Percentiles rank a stretch among this genome's conserved stretches.
These are phyloP conservation scores for Blastobasis lacticolella DNA, from an alignment of 2,888 invertebrate species.

Conservation along the genomic window DNA sequence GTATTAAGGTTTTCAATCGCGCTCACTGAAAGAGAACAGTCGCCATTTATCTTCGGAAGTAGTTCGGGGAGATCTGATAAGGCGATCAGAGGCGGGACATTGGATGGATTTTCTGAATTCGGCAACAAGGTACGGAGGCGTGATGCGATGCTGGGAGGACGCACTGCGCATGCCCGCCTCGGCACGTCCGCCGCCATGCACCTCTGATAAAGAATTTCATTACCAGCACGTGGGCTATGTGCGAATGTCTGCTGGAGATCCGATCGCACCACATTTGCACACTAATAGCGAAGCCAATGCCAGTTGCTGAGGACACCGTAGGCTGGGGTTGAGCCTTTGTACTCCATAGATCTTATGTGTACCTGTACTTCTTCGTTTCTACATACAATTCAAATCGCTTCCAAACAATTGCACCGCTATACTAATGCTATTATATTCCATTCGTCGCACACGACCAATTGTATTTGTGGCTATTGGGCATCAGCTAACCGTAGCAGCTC, in stretches of 20 bases:
- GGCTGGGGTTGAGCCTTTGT: too few relatives aligned
- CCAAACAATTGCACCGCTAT: too few relatives aligned
- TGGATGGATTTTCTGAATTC: slow-evolving; percentile 42
- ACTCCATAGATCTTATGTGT: too few relatives aligned
- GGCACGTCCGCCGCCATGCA: slow-evolving; percentile 27
- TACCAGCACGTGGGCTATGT: slow-evolving; percentile 42
- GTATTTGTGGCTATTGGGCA: too few relatives aligned
- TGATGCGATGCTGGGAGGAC: slow-evolving; percentile 11
- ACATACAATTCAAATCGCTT: too few relatives aligned
- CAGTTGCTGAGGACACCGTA: too few relatives aligned
- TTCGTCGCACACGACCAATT: too few relatives aligned
- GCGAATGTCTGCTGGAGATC: slow-evolving; percentile 43
- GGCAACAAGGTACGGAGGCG: slow-evolving; percentile 27
- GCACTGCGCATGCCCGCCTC: neutral
- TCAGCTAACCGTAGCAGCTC: too few relatives aligned
- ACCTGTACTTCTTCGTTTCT: too few relatives aligned
- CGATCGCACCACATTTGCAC: slow-evolving; percentile 25
- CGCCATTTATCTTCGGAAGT: slow-evolving; percentile 51
- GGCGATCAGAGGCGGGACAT: slow-evolving; percentile 37
- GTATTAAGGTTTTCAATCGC: slow-evolving; percentile 40
- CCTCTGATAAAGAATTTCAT: slow-evolving; percentile 63
- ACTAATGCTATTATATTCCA: too few relatives aligned
- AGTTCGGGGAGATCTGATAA: slow-evolving; percentile 48
- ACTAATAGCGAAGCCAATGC: neutral
- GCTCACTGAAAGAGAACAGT: slow-evolving; percentile 44